These are phyloP conservation scores for Apodemia hepburni DNA, from an alignment of 2,888 invertebrate genomes.

Conservation along the genomic window DNA sequence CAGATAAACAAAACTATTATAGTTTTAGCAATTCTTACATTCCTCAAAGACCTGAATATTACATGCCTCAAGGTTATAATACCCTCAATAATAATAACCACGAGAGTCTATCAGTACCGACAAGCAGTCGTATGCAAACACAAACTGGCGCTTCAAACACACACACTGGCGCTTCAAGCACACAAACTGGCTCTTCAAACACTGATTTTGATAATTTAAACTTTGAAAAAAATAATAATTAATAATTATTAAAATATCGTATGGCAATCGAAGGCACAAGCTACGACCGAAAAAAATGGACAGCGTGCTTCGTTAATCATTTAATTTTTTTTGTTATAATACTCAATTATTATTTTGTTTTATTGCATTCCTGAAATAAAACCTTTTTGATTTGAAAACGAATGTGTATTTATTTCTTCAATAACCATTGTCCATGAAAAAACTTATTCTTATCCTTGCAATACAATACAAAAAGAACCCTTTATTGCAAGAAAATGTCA, in stretches of 20 bases:
- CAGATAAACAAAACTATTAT: slow-evolving; percentile 24
- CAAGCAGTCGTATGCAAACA: background rate
- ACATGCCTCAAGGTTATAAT: slow-evolving; percentile 20
- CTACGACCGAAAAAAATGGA: too few relatives aligned
- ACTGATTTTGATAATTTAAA: slow-evolving; percentile 4
- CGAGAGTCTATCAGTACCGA: slow-evolving; percentile 8
- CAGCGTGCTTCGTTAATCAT: too few relatives aligned
- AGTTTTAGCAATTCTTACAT: slow-evolving; percentile 24
- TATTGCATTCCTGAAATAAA: too few relatives aligned
- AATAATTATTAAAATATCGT: background rate
- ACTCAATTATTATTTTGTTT: too few relatives aligned
- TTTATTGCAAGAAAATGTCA: too few relatives aligned
- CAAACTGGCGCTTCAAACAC: slow-evolving; percentile 20
- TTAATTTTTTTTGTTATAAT: too few relatives aligned
- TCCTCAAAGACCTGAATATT: slow-evolving; percentile 21
- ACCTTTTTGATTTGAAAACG: too few relatives aligned
- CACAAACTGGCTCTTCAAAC: slow-evolving; percentile 16
- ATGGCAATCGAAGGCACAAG: too few relatives aligned
- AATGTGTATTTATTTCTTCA: too few relatives aligned
- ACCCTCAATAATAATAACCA: slow-evolving; percentile 20
- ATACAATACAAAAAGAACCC: too few relatives aligned
- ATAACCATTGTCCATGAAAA: too few relatives aligned
- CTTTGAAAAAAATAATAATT: slow-evolving; percentile 2
- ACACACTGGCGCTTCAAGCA: background rate
- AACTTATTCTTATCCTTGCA: too few relatives aligned